phyloP scores from a whole-genome alignment of 2,888 invertebrate genomes.

The Eristalinus aeneus region DNA sequence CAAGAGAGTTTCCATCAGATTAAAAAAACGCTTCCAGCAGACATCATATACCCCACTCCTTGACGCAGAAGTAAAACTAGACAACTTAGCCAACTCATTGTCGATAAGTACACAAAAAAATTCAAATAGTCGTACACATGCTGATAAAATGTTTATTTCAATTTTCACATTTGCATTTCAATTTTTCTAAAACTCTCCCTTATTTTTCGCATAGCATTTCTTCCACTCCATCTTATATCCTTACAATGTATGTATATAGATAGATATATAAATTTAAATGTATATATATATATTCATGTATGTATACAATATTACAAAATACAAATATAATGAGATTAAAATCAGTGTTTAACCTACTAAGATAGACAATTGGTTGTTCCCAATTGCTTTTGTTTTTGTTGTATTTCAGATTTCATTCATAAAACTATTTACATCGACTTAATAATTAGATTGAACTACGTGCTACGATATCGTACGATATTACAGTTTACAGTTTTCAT shows the following conservation, averaged over 20 bases:
- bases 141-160: conserved; percentile 65
- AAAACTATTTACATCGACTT: conserved; percentile 58
- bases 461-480: conserved; percentile 70
- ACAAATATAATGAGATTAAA: conserved; percentile 71
- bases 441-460: conserved; percentile 37
- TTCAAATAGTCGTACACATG: conserved; percentile 11
- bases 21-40: too few species aligned
- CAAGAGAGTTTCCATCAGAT: too few species aligned
- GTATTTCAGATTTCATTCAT: conserved; percentile 16
- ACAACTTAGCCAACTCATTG: neutral
- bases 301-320: conserved; percentile 70
- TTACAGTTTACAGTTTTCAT: conserved; percentile 53
- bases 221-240: conserved; percentile 54
- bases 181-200: conserved; percentile 18
- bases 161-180: conserved; percentile 28
- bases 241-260: conserved; percentile 65
- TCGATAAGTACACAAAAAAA: neutral
- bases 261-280: conserved; percentile 67
- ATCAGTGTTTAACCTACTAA: conserved; percentile 66
- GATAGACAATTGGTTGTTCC: conserved; percentile 52
- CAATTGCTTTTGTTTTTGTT: conserved; percentile 11
- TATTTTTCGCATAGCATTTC: conserved; percentile 39
- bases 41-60: too few species aligned
- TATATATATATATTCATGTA: conserved; percentile 61
- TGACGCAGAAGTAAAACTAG: neutral